Evolutionary conservation across 2,888 invertebrate genomes (phyloP).

Genomic region (Xestia sexstrigata): DNA sequence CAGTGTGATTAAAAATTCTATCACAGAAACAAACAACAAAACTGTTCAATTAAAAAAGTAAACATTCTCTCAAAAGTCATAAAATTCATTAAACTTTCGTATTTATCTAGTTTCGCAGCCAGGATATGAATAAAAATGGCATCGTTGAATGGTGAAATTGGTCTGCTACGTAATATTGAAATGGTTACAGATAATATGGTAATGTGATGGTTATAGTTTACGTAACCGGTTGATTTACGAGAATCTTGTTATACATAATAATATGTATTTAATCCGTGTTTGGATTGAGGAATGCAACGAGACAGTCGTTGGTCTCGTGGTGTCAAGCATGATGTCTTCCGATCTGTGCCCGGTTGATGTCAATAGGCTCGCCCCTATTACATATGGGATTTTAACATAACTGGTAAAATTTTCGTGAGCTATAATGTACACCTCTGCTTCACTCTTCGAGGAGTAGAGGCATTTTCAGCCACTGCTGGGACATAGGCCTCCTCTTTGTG

Average conservation of each 20-base stretch:
- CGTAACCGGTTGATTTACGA: not conserved
- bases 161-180: conserved; percentile 18
- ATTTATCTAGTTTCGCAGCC: not conserved
- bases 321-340: too few relatives aligned
- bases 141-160: conserved; percentile 10
- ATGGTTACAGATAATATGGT: not conserved
- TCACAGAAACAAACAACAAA: not conserved
- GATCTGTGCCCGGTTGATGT: not conserved
- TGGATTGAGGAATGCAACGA: not conserved
- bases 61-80: not conserved
- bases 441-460: not conserved
- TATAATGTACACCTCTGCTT: not conserved
- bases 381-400: not conserved
- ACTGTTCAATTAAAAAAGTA: not conserved
- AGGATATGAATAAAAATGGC: conserved; percentile 16
- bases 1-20: not conserved
- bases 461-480: not conserved
- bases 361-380: not conserved
- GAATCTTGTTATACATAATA: not conserved
- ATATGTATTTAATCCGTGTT: not conserved
- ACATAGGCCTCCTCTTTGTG: too few relatives aligned
- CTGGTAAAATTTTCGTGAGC: not conserved
- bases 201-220: conserved; percentile 16
- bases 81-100: conserved; percentile 15
- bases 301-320: too few relatives aligned